phyloP scores from a whole-genome alignment of 2,113 vertebrate genomes.

The Campylomormyrus tamandua region DNA sequence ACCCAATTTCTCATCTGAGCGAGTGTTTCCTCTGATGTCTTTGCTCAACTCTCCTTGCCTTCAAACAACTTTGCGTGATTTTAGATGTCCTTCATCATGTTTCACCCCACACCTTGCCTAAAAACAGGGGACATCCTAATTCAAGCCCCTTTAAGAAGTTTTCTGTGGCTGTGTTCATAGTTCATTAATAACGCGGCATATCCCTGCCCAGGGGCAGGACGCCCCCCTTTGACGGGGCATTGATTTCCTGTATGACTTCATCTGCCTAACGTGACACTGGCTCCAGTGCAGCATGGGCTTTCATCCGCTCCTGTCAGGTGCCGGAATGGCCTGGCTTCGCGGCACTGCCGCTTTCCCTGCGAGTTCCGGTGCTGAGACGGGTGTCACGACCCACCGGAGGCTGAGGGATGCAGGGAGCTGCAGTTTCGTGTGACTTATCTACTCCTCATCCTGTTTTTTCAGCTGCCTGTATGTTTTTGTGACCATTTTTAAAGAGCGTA shows the following conservation, averaged over 20 bases:
- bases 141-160: constrained; percentile 36
- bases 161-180: constrained; percentile 46
- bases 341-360: neutral
- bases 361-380: neutral
- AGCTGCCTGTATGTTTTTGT: neutral
- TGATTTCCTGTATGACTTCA: constrained; percentile 81
- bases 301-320: constrained; percentile 65
- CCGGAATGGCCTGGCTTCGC: constrained; percentile 52
- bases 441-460: neutral
- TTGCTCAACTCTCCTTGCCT: neutral
- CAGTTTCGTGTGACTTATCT: neutral
- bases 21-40: neutral
- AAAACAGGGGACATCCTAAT: neutral
- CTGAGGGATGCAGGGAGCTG: neutral
- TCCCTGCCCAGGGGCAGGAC: constrained; percentile 47
- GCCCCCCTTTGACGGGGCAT: constrained; percentile 64
- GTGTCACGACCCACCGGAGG: neutral
- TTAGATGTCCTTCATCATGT: neutral
- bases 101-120: neutral
- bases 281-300: constrained; percentile 65
- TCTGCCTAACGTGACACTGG: constrained; percentile 70
- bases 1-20: neutral
- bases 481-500: neutral
- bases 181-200: constrained; percentile 50
- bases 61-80: neutral